phyloP scores from a whole-genome alignment of 2,797 vertebrate species.

The Hylomyscus alleni region DNA sequence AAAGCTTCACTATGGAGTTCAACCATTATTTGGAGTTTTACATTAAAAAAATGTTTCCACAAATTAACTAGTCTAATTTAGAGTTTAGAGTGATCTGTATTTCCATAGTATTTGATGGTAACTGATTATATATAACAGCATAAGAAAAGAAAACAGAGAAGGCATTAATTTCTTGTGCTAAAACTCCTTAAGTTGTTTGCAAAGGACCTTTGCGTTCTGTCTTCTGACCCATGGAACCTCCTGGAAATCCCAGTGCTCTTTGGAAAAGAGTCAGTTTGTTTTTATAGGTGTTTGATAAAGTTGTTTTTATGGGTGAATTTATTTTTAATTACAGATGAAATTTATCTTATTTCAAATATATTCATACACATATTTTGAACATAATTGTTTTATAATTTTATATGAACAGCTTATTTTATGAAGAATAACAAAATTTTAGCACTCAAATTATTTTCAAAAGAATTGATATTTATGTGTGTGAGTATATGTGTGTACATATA shows the following conservation, averaged over 20 bases:
- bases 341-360: neutral
- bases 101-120: neutral
- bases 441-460: neutral
- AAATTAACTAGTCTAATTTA: constrained; percentile 10
- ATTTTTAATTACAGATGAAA: neutral
- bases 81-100: neutral
- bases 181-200: neutral
- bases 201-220: neutral
- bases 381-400: neutral
- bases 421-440: neutral
- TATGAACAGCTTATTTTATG: neutral
- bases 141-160: neutral
- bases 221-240: neutral
- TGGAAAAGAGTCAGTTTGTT: neutral
- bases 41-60: neutral
- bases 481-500: neutral
- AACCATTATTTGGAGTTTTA: neutral
- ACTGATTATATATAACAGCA: neutral
- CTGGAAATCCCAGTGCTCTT: neutral
- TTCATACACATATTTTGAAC: constrained; percentile 35
- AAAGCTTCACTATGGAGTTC: neutral
- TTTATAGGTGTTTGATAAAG: neutral
- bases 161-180: neutral
- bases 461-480: neutral
- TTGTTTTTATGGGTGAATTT: neutral